A percentile compares a stretch with the other conserved stretches of the same genome.
Conservation (phyloP, 2,888 invertebrate species). For the Isoperla grammatica region DNA sequence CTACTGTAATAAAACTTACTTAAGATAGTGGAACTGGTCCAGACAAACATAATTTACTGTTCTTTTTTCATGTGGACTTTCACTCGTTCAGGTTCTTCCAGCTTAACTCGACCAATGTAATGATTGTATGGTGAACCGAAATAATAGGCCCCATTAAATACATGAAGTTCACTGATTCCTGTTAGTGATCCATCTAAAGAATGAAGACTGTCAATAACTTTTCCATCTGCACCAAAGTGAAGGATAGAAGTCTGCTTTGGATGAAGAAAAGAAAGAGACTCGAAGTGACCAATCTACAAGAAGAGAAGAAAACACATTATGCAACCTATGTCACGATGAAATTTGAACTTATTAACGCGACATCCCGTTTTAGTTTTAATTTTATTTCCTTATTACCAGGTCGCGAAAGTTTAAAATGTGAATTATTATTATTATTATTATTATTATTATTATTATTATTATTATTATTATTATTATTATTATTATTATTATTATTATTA, state of each 20-base stretch:
- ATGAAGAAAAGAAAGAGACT: constrained; percentile 42
- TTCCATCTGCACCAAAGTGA: constrained; percentile 65
- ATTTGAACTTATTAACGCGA: no score
- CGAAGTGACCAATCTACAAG: constrained; percentile 61
- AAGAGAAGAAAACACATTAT: constrained; percentile 23
- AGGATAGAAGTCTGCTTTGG: constrained; percentile 53
- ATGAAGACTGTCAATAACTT: constrained; percentile 62
- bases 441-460: no score
- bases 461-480: no score
- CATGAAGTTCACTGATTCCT: constrained; percentile 59
- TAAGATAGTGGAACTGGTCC: no score
- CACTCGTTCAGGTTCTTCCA: constrained; percentile 35
- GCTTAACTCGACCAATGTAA: constrained; percentile 59
- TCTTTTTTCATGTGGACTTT: constrained; percentile 6
- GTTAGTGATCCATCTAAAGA: constrained; percentile 52
- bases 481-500: no score
- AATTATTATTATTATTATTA: no score
- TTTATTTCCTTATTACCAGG: no score
- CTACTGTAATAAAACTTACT: no score
- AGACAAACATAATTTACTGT: no score
- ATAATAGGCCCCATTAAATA: constrained; percentile 38
- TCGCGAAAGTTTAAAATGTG: no score
- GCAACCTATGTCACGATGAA: no score
- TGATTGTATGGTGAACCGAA: constrained; percentile 61
- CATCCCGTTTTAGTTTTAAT: no score